phyloP scores from a whole-genome alignment of 2,113 vertebrate species.

The Crotalus viridis region DNA sequence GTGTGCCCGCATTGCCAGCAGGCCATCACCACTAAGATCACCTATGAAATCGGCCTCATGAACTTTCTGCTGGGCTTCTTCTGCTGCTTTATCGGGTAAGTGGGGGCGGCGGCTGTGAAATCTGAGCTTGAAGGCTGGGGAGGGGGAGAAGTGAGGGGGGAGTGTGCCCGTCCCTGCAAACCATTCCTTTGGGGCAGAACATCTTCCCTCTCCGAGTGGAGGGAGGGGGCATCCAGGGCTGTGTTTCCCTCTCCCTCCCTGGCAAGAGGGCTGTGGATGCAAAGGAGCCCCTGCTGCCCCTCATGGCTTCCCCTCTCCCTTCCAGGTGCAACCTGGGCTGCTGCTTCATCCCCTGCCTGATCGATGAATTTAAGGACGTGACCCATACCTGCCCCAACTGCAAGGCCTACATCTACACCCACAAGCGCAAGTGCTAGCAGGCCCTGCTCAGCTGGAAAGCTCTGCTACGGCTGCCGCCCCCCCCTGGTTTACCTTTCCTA shows the following conservation, averaged over 20 bases:
- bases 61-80: constrained; percentile 95
- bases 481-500: not conserved
- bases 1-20: constrained; percentile 98
- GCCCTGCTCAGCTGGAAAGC: not conserved
- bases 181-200: not conserved
- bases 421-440: constrained; percentile 95
- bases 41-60: constrained; percentile 92
- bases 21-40: constrained; percentile 92
- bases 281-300: not conserved
- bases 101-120: not conserved
- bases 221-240: not conserved
- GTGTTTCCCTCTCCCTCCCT: not conserved
- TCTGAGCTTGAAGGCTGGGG: not conserved
- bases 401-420: constrained; percentile 98
- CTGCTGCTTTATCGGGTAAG: constrained; percentile 96
- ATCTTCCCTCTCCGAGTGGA: not conserved
- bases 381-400: constrained; percentile 96
- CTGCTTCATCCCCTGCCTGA: constrained; percentile 95
- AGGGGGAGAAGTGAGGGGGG: fast-evolving
- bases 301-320: constrained; percentile 6
- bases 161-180: not conserved
- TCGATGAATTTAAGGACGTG: constrained; percentile 98
- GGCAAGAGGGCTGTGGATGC: too few species aligned
- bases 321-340: constrained; percentile 94
- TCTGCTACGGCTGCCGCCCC: not conserved